Percentiles rank a stretch among this genome's conserved stretches.
These are phyloP conservation scores for Chitala chitala DNA, from an alignment of 2,113 vertebrate genomes.

Conservation along the genomic window DNA sequence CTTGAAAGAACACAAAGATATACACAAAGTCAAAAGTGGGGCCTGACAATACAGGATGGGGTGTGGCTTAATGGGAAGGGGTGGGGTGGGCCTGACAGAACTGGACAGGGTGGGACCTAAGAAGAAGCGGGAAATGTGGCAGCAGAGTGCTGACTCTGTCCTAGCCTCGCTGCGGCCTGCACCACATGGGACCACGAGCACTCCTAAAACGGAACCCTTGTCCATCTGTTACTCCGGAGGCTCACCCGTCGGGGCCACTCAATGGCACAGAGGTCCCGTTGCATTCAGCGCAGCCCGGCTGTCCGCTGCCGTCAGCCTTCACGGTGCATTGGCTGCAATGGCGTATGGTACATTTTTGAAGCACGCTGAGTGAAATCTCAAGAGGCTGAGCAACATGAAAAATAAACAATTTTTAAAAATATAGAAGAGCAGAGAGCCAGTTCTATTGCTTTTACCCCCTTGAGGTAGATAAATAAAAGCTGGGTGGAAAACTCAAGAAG, in stretches of 20 bases:
- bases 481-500: no score
- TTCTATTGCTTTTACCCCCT: no score
- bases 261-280: background rate
- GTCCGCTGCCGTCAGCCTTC: background rate
- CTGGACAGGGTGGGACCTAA: background rate
- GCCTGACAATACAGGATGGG: no score
- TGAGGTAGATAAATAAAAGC: no score
- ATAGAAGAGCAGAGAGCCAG: no score
- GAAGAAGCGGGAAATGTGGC: background rate
- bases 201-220: background rate
- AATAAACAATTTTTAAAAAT: no score
- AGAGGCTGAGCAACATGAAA: background rate
- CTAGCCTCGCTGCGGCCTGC: background rate
- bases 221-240: slow-evolving; percentile 6
- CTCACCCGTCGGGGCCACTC: background rate
- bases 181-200: background rate
- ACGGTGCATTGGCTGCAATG: background rate
- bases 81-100: no score
- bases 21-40: no score
- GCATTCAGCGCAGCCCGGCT: background rate
- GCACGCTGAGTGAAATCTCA: background rate
- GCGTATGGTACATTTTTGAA: no score
- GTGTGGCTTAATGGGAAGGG: no score
- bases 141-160: background rate
- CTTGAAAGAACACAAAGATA: no score